Evolutionary conservation across 2,797 vertebrate species (phyloP).

Genomic region (Ataeniobius toweri): DNA sequence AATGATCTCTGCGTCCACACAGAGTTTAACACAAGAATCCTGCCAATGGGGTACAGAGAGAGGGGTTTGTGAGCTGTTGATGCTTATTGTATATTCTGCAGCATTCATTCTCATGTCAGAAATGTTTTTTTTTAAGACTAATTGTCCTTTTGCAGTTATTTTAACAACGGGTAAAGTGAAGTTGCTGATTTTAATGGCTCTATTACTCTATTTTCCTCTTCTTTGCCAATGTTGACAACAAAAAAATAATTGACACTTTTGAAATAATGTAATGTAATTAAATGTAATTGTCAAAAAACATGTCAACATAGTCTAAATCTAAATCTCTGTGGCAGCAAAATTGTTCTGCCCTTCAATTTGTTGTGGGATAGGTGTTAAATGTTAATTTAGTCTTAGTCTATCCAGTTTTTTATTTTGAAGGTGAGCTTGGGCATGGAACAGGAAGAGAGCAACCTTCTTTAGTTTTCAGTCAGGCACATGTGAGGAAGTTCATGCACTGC

Average conservation of each 20-base stretch:
- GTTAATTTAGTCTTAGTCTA: too few species aligned
- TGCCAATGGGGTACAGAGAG: not conserved
- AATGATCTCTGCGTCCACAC: not conserved
- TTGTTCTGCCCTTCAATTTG: not conserved
- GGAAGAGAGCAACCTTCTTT: too few species aligned
- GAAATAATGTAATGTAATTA: not conserved
- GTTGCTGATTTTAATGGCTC: not conserved
- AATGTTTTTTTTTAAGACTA: not conserved
- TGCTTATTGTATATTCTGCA: not conserved
- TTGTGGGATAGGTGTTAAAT: too few species aligned
- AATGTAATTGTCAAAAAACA: not conserved
- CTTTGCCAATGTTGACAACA: not conserved
- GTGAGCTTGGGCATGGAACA: too few species aligned
- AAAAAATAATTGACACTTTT: not conserved
- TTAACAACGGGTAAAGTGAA: not conserved
- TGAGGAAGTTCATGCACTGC: too few species aligned
- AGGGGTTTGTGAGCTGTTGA: not conserved
- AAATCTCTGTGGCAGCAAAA: not conserved
- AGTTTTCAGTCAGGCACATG: too few species aligned
- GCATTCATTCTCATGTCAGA: constrained; percentile 1
- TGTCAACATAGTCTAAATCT: not conserved
- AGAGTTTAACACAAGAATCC: not conserved
- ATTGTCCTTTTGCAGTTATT: not conserved
- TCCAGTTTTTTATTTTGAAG: too few species aligned
- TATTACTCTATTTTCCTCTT: not conserved